Base-by-base conservation (phyloP, 2,797 vertebrate genomes). In the Ceryle rudis region DNA sequence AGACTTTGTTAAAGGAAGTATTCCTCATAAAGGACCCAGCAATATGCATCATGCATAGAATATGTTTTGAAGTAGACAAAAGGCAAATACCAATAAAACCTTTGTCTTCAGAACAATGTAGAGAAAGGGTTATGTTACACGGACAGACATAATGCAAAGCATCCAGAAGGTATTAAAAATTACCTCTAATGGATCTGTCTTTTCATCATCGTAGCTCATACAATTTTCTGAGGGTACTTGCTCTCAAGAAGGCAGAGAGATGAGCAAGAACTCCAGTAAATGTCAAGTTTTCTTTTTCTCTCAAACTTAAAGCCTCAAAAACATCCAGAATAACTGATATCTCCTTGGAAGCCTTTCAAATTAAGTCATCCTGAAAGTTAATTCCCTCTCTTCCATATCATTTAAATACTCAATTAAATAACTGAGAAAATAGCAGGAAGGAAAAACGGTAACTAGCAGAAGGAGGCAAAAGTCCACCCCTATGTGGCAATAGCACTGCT, bases 371-470 rank as follows among this genome's bases (percentile, higher is more conserved):
- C 52, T 23, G 21, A 60, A 93, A 86, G 46, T 64, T 91, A 94
- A 86, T 84, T 81, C 86, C 35, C 35, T 80, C 51, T 79, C 64
- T 91, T 91, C 42, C 29, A 26, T 64, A 86, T 14, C 5, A 91
- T 39, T 89, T 72, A 86, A 91, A 72, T 83, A 88, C 33, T 84
- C 88, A 88, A 89, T 82, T 86, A 94, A 93, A 79, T 81, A 89
- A 89, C 3, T 37, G 28, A 91, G 51, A 86, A 94, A 95, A 84
- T 1, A 90, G 35, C 31, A 72, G 26, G 60, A 90, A 91, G 12
- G 5, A 52, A 80, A 79, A 87, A 85, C 70, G 81, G 18, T 4
- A 69, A 28, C 7, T 49, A 81, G 57, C 9, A 71, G 26, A 46
- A 72, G 60, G n/a, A 39, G 22, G 41, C 6, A 80, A 90, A 94